These are phyloP conservation scores for Odontamblyopus lacepedii DNA, from an alignment of 2,797 vertebrate species.

Conservation along the genomic window DNA sequence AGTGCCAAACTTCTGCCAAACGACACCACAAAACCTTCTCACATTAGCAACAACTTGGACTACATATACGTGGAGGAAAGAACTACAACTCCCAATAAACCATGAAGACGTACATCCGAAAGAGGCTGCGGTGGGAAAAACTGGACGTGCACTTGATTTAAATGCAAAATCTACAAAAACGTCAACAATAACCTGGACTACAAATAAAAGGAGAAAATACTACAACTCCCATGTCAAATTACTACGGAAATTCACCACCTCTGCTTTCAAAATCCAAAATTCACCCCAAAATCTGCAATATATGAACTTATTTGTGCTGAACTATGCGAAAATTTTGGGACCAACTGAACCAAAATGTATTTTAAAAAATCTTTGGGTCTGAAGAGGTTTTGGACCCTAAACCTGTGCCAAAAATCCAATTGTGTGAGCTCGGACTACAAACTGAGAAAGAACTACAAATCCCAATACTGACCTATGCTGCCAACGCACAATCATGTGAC, in stretches of 20 bases:
- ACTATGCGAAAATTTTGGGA: neutral
- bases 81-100: neutral
- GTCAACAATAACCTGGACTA: neutral
- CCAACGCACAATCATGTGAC: neutral
- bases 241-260: neutral
- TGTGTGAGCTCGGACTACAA: neutral
- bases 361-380: neutral
- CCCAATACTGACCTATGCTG: neutral
- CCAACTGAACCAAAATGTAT: neutral
- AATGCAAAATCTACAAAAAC: neutral
- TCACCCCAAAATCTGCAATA: neutral
- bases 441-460: slow-evolving; percentile 1
- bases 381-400: neutral
- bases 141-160: neutral
- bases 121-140: neutral
- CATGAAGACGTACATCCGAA: neutral
- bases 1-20: no score
- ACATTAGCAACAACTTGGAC: neutral
- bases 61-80: neutral
- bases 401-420: neutral
- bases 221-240: neutral
- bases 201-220: neutral
- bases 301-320: neutral
- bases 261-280: neutral
- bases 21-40: no score